phyloP scores from a whole-genome alignment of 2,888 invertebrate genomes.

The Chrysolina americana region DNA sequence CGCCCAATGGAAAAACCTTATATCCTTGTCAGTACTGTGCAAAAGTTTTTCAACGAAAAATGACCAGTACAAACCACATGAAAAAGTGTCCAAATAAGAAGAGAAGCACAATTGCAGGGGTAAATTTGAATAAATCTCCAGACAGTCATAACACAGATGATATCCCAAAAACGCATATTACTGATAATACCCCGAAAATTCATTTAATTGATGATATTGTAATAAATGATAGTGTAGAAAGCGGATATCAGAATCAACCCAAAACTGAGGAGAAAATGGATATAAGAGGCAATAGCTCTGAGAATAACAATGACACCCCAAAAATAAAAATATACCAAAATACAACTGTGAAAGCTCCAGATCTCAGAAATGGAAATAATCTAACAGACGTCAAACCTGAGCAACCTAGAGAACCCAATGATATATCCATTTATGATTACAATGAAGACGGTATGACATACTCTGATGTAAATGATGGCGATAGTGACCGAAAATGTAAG shows the following conservation, averaged over 20 bases:
- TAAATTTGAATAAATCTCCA: not conserved
- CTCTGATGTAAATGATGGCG: conserved; percentile 8
- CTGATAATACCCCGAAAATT: not conserved
- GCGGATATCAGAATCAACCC: no score
- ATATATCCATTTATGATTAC: conserved; percentile 49
- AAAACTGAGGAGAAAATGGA: not conserved
- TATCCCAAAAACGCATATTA: not conserved
- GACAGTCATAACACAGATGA: not conserved
- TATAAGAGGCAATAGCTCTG: not conserved
- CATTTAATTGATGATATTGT: not conserved
- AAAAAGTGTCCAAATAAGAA: conserved; percentile 32
- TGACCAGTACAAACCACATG: conserved; percentile 32
- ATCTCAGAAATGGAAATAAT: not conserved
- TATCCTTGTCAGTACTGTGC: conserved; percentile 39
- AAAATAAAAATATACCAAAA: conserved; percentile 26
- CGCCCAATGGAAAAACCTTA: conserved; percentile 32
- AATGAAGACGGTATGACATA: conserved; percentile 38
- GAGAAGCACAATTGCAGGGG: not conserved
- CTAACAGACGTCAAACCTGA: not conserved
- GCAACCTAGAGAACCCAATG: conserved; percentile 16
- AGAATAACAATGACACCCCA: conserved; percentile 10
- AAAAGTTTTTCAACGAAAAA: conserved; percentile 35
- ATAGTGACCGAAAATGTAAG: conserved; percentile 35
- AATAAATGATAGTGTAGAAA: no score
- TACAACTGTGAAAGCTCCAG: conserved; percentile 17